Conservation (phyloP, 2,888 invertebrate genomes). For the Camptogramma bilineatum region DNA sequence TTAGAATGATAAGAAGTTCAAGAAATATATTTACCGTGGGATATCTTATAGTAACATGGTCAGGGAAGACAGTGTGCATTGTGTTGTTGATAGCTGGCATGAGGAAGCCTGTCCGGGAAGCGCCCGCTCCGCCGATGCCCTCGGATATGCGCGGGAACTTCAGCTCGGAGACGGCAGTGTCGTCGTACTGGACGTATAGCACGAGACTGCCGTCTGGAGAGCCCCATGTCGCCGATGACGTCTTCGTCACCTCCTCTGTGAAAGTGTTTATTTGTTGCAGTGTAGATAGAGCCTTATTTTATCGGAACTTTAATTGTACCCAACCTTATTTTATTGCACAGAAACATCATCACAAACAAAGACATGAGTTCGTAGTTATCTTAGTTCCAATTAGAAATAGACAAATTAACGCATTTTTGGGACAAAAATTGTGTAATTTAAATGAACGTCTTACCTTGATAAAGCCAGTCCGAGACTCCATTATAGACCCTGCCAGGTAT, state of each 20-base stretch:
- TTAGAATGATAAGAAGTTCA: conserved; percentile 13
- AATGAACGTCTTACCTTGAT: conserved; percentile 90
- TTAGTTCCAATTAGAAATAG: too few species aligned
- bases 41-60: conserved; percentile 92
- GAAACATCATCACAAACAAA: too few species aligned
- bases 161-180: conserved; percentile 90
- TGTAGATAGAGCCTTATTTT: too few species aligned
- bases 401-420: neutral
- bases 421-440: neutral
- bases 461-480: conserved; percentile 98
- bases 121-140: conserved; percentile 86
- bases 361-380: too few species aligned
- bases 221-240: conserved; percentile 94
- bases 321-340: too few species aligned
- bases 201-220: conserved; percentile 92
- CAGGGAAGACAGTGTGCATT: conserved; percentile 89
- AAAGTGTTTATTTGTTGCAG: neutral
- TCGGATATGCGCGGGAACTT: conserved; percentile 93
- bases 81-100: conserved; percentile 72
- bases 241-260: conserved; percentile 94
- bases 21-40: conserved; percentile 87
- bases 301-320: too few species aligned
- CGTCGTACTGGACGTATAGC: conserved; percentile 94
- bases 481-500: conserved; percentile 94
- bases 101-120: conserved; percentile 81